These are phyloP conservation scores for Cryptoblepharus egeriae DNA, from an alignment of 2,797 vertebrate genomes.

Conservation along the genomic window DNA sequence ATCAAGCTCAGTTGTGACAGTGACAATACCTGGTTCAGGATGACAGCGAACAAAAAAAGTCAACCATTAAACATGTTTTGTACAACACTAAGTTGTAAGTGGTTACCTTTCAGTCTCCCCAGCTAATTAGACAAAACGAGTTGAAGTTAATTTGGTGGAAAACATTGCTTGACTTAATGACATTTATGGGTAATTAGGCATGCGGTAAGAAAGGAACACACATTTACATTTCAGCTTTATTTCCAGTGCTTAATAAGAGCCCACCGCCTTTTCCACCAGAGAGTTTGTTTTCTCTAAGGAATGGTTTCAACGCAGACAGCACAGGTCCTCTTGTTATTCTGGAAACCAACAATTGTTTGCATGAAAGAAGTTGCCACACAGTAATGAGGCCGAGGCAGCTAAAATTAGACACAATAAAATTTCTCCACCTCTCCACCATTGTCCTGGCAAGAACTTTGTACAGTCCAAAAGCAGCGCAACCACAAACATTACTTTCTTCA, in stretches of 20 bases:
- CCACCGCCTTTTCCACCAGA: slow-evolving; percentile 68
- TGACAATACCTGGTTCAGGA: slow-evolving; percentile 60
- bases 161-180: slow-evolving; percentile 88
- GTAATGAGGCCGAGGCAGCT: slow-evolving; percentile 65
- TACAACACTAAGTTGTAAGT: slow-evolving; percentile 70
- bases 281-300: slow-evolving; percentile 68
- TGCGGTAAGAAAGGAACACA: slow-evolving; percentile 54
- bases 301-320: slow-evolving; percentile 56
- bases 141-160: slow-evolving; percentile 92
- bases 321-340: slow-evolving; percentile 71
- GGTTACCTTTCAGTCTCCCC: slow-evolving; percentile 74
- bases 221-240: slow-evolving; percentile 68
- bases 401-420: slow-evolving; percentile 48
- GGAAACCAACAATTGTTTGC: slow-evolving; percentile 59
- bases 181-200: slow-evolving; percentile 95
- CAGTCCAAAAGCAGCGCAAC: background rate
- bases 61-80: slow-evolving; percentile 70
- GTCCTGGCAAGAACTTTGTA: background rate
- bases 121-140: slow-evolving; percentile 90
- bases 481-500: background rate
- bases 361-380: slow-evolving; percentile 37
- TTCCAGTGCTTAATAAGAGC: slow-evolving; percentile 70
- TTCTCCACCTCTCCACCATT: background rate
- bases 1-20: slow-evolving; percentile 60
- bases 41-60: slow-evolving; percentile 61